Evolutionary conservation across 1,140 invertebrate genomes (phyloP).

Genomic region (Trigoniulus corallinus): DNA sequence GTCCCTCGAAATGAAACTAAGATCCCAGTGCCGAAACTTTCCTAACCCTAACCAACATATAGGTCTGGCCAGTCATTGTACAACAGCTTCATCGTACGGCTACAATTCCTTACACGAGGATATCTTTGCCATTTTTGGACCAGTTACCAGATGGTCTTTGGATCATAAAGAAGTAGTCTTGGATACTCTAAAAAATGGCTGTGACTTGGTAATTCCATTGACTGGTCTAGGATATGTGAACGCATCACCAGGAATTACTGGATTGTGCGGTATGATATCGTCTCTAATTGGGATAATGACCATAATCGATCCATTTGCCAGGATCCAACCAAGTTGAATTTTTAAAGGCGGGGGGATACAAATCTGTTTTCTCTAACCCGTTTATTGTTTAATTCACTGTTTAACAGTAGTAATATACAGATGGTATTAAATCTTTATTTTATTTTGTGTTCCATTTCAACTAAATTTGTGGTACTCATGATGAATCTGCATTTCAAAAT

Average conservation of each 20-base stretch:
- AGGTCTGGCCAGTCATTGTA: no score
- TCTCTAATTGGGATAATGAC: constrained; percentile 53
- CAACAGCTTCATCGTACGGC: no score
- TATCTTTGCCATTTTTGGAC: not conserved
- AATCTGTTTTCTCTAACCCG: no score
- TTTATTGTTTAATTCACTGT: no score
- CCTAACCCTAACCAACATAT: no score
- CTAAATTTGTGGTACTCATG: constrained; percentile 35
- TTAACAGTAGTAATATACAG: no score
- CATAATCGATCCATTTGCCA: constrained; percentile 43
- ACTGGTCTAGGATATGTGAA: constrained; percentile 55
- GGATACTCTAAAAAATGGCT: constrained; percentile 67
- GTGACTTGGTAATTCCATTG: constrained; percentile 67
- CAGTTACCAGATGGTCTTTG: constrained; percentile 1
- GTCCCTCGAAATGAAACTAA: constrained; percentile 7
- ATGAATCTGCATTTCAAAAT: no score
- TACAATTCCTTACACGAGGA: no score
- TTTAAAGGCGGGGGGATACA: no score
- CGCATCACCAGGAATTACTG: constrained; percentile 52
- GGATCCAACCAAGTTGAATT: constrained; percentile 16
- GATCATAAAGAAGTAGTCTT: constrained; percentile 49
- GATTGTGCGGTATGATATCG: constrained; percentile 56
- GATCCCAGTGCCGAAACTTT: not conserved
- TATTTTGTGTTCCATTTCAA: not conserved
- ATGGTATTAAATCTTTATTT: no score